Base-by-base conservation (phyloP, 2,888 invertebrate genomes). In the Ectemnius cavifrons region DNA sequence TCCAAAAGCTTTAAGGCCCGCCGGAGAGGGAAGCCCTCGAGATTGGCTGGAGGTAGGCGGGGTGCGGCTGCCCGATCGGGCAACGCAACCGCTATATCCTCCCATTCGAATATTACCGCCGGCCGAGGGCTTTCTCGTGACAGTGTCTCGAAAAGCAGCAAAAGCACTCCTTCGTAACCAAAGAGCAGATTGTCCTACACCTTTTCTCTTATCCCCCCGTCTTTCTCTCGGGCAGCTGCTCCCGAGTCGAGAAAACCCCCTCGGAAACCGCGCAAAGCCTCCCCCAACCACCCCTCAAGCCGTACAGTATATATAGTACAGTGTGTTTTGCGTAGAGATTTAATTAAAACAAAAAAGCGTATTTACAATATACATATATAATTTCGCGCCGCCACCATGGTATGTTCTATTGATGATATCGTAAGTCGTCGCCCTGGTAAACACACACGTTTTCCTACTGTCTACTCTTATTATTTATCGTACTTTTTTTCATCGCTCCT, bases 381-480 rank as follows among this genome's bases (percentile, higher is more conserved):
- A 52, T 52, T 16, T 52, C 52, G 52, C 58, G 79, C 79, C 82
- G 84, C 83, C 89, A 88, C 86, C 87, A 91, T 91, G 91, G 91
- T 91, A 91, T 90, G 91, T 91, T 89, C 90, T 84, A 89, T 90
- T 87, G 89, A 90, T 90, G 89, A 90, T 90, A 89, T 91, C 85
- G 91, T 91, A 91, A 91, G 91, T 91, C 89, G 89, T 86, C 89
- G 87, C 86, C 88, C 89, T 90, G 90, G 91, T 91, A 90, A 91
- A 90, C 86, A 81, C 84, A 85, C 88, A 88, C 86, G 82, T 82
- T 78, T 77, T 81, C 82, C 73, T 84, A 74, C 52, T 77, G 67
- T 78, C 68, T 77, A 71, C 74, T 68, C 79, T 82, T 20, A 77
- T 79, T 84, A 84, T 85, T 84, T 83, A 71, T 81, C 80, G 77